Percentiles rank a stretch among this genome's conserved stretches.
Conservation (phyloP, 2,113 vertebrate species). For the Recurvirostra avosetta region DNA sequence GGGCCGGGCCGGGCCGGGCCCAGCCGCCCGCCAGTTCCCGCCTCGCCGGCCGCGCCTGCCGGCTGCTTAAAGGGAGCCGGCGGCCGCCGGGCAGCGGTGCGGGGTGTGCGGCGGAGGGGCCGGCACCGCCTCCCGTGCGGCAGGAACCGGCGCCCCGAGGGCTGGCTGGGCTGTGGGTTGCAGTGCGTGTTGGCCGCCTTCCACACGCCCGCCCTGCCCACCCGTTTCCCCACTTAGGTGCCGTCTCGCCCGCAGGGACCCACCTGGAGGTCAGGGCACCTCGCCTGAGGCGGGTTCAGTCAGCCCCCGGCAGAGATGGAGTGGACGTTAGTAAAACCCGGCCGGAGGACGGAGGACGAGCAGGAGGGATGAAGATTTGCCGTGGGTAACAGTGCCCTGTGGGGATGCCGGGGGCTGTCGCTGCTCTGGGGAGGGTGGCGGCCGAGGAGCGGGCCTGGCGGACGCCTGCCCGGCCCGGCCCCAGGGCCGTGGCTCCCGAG, state of each 20-base stretch:
- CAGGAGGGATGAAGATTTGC: not conserved
- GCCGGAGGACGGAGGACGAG: not conserved
- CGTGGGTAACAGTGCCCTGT: constrained; percentile 43
- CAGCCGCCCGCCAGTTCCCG: constrained; percentile 72
- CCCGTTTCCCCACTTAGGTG: not conserved
- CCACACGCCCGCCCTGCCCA: not conserved
- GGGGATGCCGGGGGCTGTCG: not conserved
- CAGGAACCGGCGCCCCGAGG: not conserved
- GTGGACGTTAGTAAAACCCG: not conserved
- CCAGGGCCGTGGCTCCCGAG: accelerated
- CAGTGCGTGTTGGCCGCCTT: not conserved
- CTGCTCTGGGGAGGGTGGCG: accelerated
- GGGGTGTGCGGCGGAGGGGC: not conserved
- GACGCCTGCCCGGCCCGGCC: accelerated
- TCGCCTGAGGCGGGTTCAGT: not conserved
- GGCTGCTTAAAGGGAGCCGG: constrained; percentile 38
- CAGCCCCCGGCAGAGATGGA: not conserved
- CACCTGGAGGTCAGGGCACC: accelerated
- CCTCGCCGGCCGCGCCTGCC: constrained; percentile 66
- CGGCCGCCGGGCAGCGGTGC: not conserved
- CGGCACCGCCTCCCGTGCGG: not conserved
- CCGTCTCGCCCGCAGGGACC: too few species aligned
- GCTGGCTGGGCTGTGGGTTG: not conserved
- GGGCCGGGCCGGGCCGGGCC: not conserved
- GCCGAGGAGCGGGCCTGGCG: not conserved